Evolutionary conservation across 2,113 vertebrate species (phyloP), one percentile per base, ranked within the genome.

Genomic region (Perognathus longimembris): DNA sequence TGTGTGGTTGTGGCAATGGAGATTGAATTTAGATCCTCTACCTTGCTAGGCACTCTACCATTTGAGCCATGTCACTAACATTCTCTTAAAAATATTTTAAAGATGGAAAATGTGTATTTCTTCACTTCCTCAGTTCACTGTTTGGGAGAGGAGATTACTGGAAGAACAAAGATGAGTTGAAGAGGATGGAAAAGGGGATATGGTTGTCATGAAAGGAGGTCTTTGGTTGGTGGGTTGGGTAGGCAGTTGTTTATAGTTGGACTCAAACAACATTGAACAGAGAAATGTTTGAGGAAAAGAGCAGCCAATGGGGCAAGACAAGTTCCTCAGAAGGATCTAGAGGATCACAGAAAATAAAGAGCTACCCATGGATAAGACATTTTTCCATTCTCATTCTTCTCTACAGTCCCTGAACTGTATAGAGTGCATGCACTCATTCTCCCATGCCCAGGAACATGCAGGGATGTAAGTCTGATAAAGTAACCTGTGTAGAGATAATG

Each of bases 281-380:
- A 64, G 7, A 57, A 69, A 34, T 30, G 71, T 36, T 42, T 73
- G 40, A 45, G 45, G 38, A 18, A 18, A 59, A 83, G 69, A 9
- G 15, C 22, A 57, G 14, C 24, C 36, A 21, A 0, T 9, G 21
- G 36, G 5, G 6, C 28, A 32, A 22, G 21, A 71, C 36, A 69
- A 30, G 28, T 10, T 66, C 42, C 63, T 75, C 24, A 32, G n/a
- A 57, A 78, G 38, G 22, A 2, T 1, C 34, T 28, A 5, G 0
- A 42, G 28, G 42, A 2, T 22, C 38, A 0, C 0, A 12, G 12
- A 6, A 22, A n/a, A 20, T 9, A n/a, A 59, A 17, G 54, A 6
- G 38, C 14, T 28, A 4, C 3, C 50, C 22, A 20, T 2, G 11
- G 30, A 34, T 40, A 0, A 20, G 40, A 15, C 12, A 5, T 45